phyloP scores from a whole-genome alignment of 2,113 vertebrate genomes.

The Engystomops pustulosus region DNA sequence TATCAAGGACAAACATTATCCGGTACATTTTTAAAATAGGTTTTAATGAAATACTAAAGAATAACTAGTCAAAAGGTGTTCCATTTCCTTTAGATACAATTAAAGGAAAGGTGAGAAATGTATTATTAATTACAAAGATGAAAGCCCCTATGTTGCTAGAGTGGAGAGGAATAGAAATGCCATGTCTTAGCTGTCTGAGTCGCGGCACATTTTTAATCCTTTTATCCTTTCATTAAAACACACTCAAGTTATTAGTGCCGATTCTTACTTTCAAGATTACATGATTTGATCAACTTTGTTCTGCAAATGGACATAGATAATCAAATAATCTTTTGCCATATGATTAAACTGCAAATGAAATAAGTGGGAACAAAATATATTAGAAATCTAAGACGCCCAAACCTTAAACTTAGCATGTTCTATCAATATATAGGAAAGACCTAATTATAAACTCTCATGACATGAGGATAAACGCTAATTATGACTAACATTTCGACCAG shows the following conservation, averaged over 20 bases:
- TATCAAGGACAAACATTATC: slow-evolving; percentile 5
- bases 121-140: slow-evolving; percentile 58
- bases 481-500: too few relatives aligned
- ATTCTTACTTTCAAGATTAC: slow-evolving; percentile 43
- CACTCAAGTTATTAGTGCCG: slow-evolving; percentile 58
- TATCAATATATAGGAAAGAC: background rate
- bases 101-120: slow-evolving; percentile 53
- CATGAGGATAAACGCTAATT: too few relatives aligned
- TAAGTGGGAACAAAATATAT: slow-evolving; percentile 33
- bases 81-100: slow-evolving; percentile 46
- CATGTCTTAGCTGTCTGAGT: slow-evolving; percentile 19
- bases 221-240: slow-evolving; percentile 59
- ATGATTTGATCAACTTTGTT: slow-evolving; percentile 49
- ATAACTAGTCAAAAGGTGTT: slow-evolving; percentile 22
- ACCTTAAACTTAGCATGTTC: background rate
- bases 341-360: slow-evolving; percentile 42
- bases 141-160: slow-evolving; percentile 34
- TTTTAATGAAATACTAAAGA: slow-evolving; percentile 33
- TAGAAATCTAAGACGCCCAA: background rate
- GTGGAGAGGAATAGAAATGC: slow-evolving; percentile 48
- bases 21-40: background rate
- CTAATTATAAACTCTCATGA: too few relatives aligned
- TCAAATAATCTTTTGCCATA: slow-evolving; percentile 44
- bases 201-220: slow-evolving; percentile 42
- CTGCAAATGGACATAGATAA: slow-evolving; percentile 46